A percentile compares a stretch with the other conserved stretches of the same genome.
Conservation (phyloP, 2,888 invertebrate species). For the Strigamia transsilvanica region DNA sequence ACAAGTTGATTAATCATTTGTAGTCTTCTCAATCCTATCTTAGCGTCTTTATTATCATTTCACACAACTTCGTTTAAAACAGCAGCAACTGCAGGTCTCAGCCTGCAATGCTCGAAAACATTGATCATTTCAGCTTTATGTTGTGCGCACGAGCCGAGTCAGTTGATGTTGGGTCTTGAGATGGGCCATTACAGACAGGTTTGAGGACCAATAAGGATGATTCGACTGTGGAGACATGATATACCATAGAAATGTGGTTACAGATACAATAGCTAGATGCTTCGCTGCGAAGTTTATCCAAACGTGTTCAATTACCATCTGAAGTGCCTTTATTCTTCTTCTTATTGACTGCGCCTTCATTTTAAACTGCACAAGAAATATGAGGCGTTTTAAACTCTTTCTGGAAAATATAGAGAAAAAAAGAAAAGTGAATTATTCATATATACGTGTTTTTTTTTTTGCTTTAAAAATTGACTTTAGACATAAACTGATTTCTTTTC, state of each 20-base stretch:
- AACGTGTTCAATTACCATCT: constrained; percentile 36
- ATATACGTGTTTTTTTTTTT: not conserved
- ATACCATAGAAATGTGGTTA: not conserved
- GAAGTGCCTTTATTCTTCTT: not conserved
- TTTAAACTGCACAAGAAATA: not conserved
- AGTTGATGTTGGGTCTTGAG: not conserved
- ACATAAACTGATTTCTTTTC: not conserved
- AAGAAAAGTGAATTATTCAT: not conserved
- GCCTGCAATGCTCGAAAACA: constrained; percentile 5
- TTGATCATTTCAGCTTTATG: constrained; percentile 31
- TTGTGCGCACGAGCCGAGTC: not conserved
- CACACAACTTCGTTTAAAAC: not conserved
- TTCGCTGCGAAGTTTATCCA: not conserved
- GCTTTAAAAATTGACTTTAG: not conserved
- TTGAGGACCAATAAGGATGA: constrained; percentile 3
- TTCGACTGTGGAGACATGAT: not conserved
- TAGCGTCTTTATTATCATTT: not conserved
- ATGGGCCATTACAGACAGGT: constrained; percentile 33
- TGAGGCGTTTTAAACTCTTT: not conserved
- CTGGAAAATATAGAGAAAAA: not conserved
- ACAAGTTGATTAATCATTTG: too few species aligned
- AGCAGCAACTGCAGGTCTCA: not conserved
- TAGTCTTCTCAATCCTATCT: too few species aligned
- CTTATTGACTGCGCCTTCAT: not conserved
- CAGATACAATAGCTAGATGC: not conserved